Evolutionary conservation across 1,140 invertebrate species (phyloP).

Genomic region (Sinonovacula constricta): DNA sequence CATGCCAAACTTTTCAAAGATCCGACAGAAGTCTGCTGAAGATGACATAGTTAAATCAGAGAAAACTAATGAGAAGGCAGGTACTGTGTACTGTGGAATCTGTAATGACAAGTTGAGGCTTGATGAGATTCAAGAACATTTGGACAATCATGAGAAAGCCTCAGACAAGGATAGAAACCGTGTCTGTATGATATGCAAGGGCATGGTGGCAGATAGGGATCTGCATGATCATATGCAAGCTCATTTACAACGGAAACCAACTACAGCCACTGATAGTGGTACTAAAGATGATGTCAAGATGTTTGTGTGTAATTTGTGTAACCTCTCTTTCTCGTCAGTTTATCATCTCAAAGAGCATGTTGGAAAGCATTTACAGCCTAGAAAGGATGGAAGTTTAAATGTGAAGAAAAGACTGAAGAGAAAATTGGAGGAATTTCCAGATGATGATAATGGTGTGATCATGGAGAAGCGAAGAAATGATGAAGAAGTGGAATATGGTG

Average conservation of each 20-base stretch:
- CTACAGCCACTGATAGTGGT: background rate
- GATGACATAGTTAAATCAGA: background rate
- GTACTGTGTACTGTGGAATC: constrained; percentile 7
- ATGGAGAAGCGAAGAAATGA: background rate
- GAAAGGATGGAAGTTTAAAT: background rate
- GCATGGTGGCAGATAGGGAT: background rate
- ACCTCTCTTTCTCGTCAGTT: background rate
- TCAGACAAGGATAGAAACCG: background rate
- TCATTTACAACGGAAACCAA: background rate
- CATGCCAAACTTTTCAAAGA: background rate
- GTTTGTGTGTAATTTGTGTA: constrained; percentile 28
- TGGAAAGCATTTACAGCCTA: constrained; percentile 26
- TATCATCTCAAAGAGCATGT: constrained; percentile 7
- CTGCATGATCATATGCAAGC: constrained; percentile 6
- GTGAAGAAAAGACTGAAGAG: background rate
- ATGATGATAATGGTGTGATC: background rate
- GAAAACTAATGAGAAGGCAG: constrained; percentile 1
- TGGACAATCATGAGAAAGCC: background rate
- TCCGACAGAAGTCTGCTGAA: background rate
- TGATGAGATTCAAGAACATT: constrained; percentile 14
- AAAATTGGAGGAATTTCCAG: background rate
- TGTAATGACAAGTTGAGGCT: constrained; percentile 2
- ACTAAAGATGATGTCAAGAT: background rate
- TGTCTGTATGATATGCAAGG: constrained; percentile 18
- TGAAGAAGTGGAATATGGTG: background rate